These are phyloP conservation scores for Acheta domesticus DNA, from an alignment of 2,888 invertebrate species.

Conservation along the genomic window DNA sequence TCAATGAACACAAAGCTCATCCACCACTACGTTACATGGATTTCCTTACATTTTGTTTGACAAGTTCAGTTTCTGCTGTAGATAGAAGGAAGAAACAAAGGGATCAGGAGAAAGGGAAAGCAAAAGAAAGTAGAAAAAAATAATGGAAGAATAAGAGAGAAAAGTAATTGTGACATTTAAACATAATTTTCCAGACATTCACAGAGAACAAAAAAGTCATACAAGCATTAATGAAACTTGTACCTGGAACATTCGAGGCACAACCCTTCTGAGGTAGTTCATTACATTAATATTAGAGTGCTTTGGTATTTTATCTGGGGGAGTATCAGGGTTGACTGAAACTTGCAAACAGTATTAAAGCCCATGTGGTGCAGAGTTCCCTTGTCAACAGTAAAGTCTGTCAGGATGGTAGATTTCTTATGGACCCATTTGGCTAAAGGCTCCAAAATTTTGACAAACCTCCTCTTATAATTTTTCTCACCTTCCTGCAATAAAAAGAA, in stretches of 20 bases:
- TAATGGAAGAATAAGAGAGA: too few relatives aligned
- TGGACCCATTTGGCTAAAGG: constrained; percentile 70
- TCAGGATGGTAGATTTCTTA: constrained; percentile 70
- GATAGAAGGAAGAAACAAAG: too few relatives aligned
- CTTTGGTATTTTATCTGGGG: constrained; percentile 43
- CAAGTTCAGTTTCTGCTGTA: too few relatives aligned
- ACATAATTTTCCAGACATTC: too few relatives aligned
- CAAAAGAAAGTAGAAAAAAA: too few relatives aligned
- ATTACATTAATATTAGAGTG: constrained; percentile 73
- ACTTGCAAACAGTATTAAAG: constrained; percentile 69
- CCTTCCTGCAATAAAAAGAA: constrained; percentile 52
- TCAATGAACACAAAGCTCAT: too few relatives aligned
- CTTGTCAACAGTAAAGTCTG: constrained; percentile 81
- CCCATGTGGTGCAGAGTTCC: constrained; percentile 74
- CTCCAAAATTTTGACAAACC: constrained; percentile 78
- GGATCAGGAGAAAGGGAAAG: too few relatives aligned
- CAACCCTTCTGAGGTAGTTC: constrained; percentile 81
- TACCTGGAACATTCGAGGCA: constrained; percentile 77
- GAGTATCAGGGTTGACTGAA: constrained; percentile 50
- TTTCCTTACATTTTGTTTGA: too few relatives aligned
- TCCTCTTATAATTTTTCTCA: constrained; percentile 73
- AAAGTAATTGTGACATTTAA: too few relatives aligned
- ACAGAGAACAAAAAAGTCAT: not conserved
- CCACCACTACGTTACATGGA: too few relatives aligned
- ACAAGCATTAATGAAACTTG: not conserved